Evolutionary conservation across 2,797 vertebrate species (phyloP), one percentile per base, ranked within the genome.

Genomic region (Ispidina picta): DNA sequence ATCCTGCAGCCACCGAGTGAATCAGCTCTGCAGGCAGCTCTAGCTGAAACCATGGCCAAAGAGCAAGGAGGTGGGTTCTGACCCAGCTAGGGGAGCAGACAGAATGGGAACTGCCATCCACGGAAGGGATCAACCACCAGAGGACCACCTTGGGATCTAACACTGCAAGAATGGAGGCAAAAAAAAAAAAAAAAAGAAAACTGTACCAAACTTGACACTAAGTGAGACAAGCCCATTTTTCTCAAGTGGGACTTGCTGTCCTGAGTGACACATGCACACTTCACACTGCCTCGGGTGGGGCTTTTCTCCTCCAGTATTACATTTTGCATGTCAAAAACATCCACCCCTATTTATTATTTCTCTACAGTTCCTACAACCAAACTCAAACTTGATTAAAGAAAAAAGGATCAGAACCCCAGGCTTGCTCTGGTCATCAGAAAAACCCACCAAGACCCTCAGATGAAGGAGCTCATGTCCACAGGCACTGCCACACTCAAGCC

Each of bases 21-120:
- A 89, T 94, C 93, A 88, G 63, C 80, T 19, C 37, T 25, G 65
- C 82, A 87, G 89, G 95, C 90, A 85, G 72, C 65, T n/a, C 58
- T 80, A 13, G 43, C 54, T 4, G 14, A 39, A 68, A 69, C 66
- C 22, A 19, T 73, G 59, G 90, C 86, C 95, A 88, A 71, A 52
- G n/a, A 4, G 71, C 82, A 79, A 60, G 1, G 25, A 83, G 72
- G 71, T 91, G 23, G 12, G 58, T 39, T 92, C 91, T 68, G 86
- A 91, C 90, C 83, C 91, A 90, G 77, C 46, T 29, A 37, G 71
- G 66, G 85, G 90, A 95, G 33, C 33, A 65, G 70, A 9, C 74
- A 17, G 79, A 31, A 12, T 9, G 33, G 29, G 52, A 83, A 85
- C 2, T 29, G 82, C 73, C 10, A 1, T 25, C 88, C 70, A 48